phyloP scores from a whole-genome alignment of 30 jellyfish, hydroid and myxozoan species.

The Aurelia sp. region DNA sequence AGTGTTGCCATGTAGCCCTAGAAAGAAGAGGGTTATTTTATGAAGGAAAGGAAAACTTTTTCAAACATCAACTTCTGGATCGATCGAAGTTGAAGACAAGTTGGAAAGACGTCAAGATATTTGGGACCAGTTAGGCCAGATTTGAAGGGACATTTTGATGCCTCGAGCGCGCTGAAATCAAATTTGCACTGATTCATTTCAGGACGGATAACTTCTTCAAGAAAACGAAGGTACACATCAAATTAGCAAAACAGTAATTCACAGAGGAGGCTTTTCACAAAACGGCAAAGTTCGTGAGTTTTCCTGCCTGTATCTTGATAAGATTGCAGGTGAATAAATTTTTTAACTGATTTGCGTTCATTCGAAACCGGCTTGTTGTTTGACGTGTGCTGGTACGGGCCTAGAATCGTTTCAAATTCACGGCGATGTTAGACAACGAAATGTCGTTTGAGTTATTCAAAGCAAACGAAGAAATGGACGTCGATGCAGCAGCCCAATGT shows the following conservation, averaged over 20 bases:
- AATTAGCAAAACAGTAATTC: too few relatives aligned
- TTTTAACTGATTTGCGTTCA: neutral
- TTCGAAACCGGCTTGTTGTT: slow-evolving; percentile 11
- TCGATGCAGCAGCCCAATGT: slow-evolving; percentile 86
- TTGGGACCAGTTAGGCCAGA: neutral
- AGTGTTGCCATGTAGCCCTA: too few relatives aligned
- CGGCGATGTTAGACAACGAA: slow-evolving; percentile 44
- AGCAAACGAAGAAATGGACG: slow-evolving; percentile 65
- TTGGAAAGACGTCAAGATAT: too few relatives aligned
- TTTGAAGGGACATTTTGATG: neutral
- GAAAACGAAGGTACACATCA: neutral
- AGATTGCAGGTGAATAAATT: slow-evolving; percentile 19
- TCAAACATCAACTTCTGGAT: neutral
- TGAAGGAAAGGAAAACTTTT: neutral
- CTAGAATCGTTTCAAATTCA: neutral
- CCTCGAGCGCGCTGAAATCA: slow-evolving; percentile 11
- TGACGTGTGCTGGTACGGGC: slow-evolving; percentile 32
- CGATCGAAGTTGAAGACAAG: too few relatives aligned
- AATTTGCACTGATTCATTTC: neutral
- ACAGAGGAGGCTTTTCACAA: too few relatives aligned
- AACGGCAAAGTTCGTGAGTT: neutral
- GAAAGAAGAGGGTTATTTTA: neutral
- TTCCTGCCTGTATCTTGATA: neutral
- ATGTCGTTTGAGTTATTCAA: slow-evolving; percentile 52
- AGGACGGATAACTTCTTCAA: neutral